phyloP scores from a whole-genome alignment of 2,797 vertebrate genomes.

The Menidia menidia region DNA sequence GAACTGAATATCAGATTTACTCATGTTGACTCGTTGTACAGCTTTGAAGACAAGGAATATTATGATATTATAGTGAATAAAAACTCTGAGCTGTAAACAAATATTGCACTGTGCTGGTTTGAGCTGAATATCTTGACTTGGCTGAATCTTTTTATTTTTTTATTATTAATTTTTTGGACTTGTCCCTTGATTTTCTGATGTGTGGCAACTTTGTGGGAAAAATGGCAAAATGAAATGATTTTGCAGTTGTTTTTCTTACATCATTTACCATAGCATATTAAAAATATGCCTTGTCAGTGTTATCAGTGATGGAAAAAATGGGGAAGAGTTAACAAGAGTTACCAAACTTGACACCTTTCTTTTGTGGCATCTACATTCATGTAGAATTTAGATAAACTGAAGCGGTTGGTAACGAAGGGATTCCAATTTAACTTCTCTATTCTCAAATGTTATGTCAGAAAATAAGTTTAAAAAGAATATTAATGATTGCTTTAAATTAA shows the following conservation, averaged over 20 bases:
- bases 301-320: too few species aligned
- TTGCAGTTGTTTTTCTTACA: constrained; percentile 9
- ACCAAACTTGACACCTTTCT: too few species aligned
- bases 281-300: too few species aligned
- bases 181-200: background rate
- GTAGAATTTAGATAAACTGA: too few species aligned
- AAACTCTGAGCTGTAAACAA: constrained; percentile 24
- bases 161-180: background rate
- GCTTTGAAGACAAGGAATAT: constrained; percentile 49
- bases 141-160: constrained; percentile 9
- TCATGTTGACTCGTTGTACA: constrained; percentile 27
- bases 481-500: too few species aligned
- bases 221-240: constrained; percentile 29
- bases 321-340: too few species aligned
- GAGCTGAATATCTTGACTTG: constrained; percentile 33
- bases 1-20: constrained; percentile 25
- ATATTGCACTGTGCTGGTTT: constrained; percentile 34
- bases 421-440: too few species aligned
- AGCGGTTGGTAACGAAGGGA: too few species aligned
- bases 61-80: constrained; percentile 24
- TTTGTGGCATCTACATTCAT: too few species aligned
- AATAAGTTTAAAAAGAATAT: too few species aligned
- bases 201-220: constrained; percentile 19
- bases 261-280: too few species aligned
- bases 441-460: too few species aligned